Evolutionary conservation across 1,140 invertebrate genomes (phyloP).

Genomic region (Leptonema lineaticorne): DNA sequence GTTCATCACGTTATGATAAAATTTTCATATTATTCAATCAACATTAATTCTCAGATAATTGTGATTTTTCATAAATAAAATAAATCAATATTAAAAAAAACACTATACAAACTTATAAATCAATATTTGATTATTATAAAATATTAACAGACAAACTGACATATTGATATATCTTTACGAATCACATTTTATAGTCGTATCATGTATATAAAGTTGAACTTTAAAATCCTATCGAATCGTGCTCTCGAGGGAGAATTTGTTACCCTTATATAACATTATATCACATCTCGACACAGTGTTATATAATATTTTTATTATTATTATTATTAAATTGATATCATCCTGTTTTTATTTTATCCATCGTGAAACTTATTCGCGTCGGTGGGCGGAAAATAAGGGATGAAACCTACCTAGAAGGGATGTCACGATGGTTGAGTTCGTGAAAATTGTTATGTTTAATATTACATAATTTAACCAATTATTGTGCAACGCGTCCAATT

Average conservation of each 20-base stretch:
- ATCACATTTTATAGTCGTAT: too few relatives aligned
- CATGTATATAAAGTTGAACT: conserved; percentile 41
- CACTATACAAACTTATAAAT: too few relatives aligned
- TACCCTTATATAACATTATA: conserved; percentile 26
- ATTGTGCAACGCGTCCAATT: neutral
- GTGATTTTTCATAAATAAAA: too few relatives aligned
- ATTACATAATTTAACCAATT: too few relatives aligned
- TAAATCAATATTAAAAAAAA: too few relatives aligned
- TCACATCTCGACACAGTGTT: conserved; percentile 38
- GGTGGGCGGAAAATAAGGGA: conserved; percentile 17
- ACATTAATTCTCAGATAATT: too few relatives aligned
- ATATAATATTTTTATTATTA: conserved; percentile 42
- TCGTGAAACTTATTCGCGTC: conserved; percentile 30
- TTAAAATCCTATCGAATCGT: conserved; percentile 38
- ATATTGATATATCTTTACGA: too few relatives aligned
- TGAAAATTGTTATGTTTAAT: too few relatives aligned
- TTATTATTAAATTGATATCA: conserved; percentile 44
- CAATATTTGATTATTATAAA: too few relatives aligned
- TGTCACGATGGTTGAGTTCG: neutral
- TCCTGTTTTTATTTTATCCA: conserved; percentile 43
- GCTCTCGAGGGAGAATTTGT: conserved; percentile 30
- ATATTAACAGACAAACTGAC: too few relatives aligned
- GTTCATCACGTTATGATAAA: too few relatives aligned
- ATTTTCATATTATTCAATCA: too few relatives aligned
- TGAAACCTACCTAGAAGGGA: neutral